phyloP scores from a whole-genome alignment of 1,140 invertebrate genomes.

The Caerostris darwini region DNA sequence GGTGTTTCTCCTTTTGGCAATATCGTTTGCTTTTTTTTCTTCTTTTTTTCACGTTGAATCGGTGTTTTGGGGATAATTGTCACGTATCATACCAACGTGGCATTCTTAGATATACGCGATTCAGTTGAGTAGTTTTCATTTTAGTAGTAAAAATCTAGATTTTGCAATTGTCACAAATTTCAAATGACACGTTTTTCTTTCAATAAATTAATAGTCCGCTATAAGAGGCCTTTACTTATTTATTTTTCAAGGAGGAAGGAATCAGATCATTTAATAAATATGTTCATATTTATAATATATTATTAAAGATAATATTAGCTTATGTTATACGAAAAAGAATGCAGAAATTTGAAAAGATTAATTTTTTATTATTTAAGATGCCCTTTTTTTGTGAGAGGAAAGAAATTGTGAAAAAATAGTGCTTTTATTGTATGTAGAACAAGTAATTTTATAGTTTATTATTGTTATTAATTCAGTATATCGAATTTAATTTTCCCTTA shows the following conservation, averaged over 20 bases:
- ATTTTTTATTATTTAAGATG: no score
- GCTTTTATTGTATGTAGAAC: no score
- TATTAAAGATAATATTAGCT: background rate
- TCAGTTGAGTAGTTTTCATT: slow-evolving; percentile 17
- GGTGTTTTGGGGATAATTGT: slow-evolving; percentile 57
- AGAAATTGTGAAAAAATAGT: no score
- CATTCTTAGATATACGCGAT: background rate
- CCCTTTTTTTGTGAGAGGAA: no score
- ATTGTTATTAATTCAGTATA: no score
- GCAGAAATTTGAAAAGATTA: background rate
- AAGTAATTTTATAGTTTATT: no score
- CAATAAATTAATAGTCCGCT: background rate
- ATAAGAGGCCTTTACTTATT: background rate
- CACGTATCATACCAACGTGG: slow-evolving; percentile 27
- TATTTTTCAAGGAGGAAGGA: background rate
- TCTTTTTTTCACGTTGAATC: slow-evolving; percentile 39
- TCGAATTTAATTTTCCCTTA: no score
- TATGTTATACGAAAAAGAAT: background rate
- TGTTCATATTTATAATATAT: background rate
- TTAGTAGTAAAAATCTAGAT: background rate
- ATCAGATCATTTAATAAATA: background rate
- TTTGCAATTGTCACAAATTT: background rate
- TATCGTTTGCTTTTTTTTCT: background rate
- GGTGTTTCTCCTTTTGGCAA: slow-evolving; percentile 27
- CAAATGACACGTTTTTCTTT: background rate